Conservation (phyloP, 2,113 vertebrate genomes). For the Grantiella picta region DNA sequence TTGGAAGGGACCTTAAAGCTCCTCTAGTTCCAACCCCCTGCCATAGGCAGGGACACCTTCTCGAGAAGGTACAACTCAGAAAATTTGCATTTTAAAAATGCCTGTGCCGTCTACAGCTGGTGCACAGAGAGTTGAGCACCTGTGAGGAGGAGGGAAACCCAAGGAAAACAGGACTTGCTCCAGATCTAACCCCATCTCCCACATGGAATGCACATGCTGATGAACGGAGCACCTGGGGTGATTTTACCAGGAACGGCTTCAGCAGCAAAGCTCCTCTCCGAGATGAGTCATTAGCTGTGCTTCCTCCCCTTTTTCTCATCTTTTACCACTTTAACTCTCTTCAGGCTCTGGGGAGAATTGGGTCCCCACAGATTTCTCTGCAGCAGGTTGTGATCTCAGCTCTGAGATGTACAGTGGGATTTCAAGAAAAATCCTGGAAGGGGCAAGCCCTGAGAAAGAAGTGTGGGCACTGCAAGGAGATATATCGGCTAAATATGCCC, state of each 20-base stretch:
- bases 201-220: not conserved
- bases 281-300: not conserved
- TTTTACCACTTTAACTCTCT: not conserved
- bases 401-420: too few relatives aligned
- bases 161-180: not conserved
- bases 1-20: not conserved
- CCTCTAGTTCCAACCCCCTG: not conserved
- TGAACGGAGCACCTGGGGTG: not conserved
- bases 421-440: not conserved
- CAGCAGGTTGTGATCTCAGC: not conserved
- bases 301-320: not conserved
- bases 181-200: accelerated
- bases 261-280: not conserved
- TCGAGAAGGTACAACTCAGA: not conserved
- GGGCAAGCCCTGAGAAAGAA: not conserved
- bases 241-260: not conserved
- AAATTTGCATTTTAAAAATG: not conserved
- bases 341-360: not conserved
- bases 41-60: not conserved
- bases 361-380: not conserved
- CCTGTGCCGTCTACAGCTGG: not conserved
- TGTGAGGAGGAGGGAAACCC: not conserved
- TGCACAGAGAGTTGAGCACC: not conserved
- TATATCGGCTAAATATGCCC: not conserved
- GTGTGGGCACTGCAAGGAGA: accelerated